These are phyloP conservation scores for Leptinotarsa haldemani DNA, from an alignment of 2,888 invertebrate species.

Conservation along the genomic window DNA sequence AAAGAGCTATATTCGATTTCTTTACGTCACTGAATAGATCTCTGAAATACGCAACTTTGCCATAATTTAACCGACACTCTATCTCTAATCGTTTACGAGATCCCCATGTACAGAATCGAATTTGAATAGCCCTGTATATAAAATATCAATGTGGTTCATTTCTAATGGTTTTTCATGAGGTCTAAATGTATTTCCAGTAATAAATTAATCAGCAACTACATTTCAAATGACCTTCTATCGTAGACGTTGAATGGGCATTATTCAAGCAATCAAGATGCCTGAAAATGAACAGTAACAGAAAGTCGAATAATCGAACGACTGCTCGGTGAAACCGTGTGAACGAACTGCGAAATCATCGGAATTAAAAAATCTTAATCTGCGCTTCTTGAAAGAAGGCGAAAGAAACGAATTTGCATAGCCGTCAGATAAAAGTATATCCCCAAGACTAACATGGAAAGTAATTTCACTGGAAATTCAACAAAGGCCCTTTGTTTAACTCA, in stretches of 20 bases:
- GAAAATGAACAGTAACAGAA: background rate
- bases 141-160: no score
- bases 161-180: no score
- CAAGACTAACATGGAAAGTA: conserved; percentile 34
- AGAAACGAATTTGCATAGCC: conserved; percentile 26
- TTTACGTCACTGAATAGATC: no score
- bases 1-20: no score
- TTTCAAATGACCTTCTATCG: no score
- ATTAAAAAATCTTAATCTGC: conserved; percentile 8
- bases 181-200: no score
- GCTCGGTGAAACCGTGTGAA: background rate
- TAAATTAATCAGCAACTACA: no score
- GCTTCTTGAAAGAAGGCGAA: conserved; percentile 1
- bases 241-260: conserved; percentile 7
- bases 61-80: no score
- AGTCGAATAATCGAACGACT: background rate
- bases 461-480: conserved; percentile 33
- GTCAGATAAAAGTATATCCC: conserved; percentile 36
- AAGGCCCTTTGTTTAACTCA: conserved; percentile 40
- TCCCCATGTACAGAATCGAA: no score
- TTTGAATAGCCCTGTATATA: no score
- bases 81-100: no score
- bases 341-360: conserved; percentile 13
- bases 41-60: no score
- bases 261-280: conserved; percentile 15